Conservation (phyloP, 1,140 invertebrate genomes). For the Apis dorsata region DNA sequence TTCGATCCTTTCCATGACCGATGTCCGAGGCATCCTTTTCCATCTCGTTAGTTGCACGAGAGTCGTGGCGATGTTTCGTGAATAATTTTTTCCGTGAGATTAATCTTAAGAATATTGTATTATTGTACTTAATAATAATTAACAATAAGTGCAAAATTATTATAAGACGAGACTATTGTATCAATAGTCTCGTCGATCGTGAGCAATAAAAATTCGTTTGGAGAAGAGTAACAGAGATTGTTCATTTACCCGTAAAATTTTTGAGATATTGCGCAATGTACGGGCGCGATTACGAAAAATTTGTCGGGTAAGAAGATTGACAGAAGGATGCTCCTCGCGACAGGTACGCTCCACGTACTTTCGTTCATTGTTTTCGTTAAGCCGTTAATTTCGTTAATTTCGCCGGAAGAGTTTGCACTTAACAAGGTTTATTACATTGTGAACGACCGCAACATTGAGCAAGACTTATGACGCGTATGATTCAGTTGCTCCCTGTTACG, state of each 20-base stretch:
- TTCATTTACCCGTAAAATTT: neutral
- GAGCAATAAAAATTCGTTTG: neutral
- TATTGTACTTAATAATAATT: too few relatives aligned
- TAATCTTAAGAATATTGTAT: neutral
- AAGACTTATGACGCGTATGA: conserved; percentile 43
- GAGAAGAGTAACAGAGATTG: too few relatives aligned
- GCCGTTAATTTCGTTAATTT: conserved; percentile 30
- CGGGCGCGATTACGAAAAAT: neutral
- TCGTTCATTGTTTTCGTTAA: conserved; percentile 23
- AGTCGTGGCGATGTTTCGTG: neutral
- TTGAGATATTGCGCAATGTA: neutral
- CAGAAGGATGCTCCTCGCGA: neutral
- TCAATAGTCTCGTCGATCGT: too few relatives aligned
- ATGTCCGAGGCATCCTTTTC: neutral
- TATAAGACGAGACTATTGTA: neutral
- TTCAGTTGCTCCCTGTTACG: conserved; percentile 31
- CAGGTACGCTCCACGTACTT: neutral
- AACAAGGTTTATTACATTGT: conserved; percentile 33
- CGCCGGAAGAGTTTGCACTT: neutral
- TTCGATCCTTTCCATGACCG: conserved; percentile 3
- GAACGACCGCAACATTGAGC: conserved; percentile 8
- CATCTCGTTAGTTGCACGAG: conserved; percentile 4
- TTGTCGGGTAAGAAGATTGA: neutral
- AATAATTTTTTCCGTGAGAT: neutral
- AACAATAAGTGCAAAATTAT: too few relatives aligned